Evolutionary conservation across 1,140 invertebrate species (phyloP).

Genomic region (Drosophila tsacasi): DNA sequence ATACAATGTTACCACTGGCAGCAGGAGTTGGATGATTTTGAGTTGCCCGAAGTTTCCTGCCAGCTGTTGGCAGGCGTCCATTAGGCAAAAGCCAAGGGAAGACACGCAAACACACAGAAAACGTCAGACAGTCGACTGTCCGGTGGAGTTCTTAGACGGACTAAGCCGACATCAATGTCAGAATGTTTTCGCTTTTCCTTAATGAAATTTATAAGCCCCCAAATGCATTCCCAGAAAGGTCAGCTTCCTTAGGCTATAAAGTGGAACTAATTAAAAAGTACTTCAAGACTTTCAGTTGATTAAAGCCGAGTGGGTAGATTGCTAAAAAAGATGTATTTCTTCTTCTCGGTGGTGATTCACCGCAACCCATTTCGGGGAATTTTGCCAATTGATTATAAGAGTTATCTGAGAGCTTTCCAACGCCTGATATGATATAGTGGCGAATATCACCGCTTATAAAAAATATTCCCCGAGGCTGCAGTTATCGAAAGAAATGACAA

Average conservation of each 20-base stretch:
- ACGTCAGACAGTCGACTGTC: conserved; percentile 12
- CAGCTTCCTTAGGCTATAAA: neutral
- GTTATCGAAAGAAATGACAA: neutral
- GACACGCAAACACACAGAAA: conserved; percentile 16
- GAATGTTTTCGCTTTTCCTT: conserved; percentile 46
- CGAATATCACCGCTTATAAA: neutral
- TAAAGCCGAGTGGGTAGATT: neutral
- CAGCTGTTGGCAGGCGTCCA: conserved; percentile 69
- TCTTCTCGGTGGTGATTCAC: neutral
- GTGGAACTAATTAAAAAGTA: conserved; percentile 53
- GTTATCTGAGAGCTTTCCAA: conserved; percentile 4
- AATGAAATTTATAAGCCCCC: conserved; percentile 46
- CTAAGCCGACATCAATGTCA: conserved; percentile 45
- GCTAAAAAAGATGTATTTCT: neutral
- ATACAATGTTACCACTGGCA: conserved; percentile 59
- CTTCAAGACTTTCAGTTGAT: neutral
- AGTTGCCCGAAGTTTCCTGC: conserved; percentile 67
- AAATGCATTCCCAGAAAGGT: conserved; percentile 4
- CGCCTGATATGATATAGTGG: conserved; percentile 1
- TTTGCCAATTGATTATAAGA: neutral
- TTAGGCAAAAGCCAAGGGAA: conserved; percentile 46
- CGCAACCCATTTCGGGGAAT: neutral
- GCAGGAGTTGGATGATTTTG: conserved; percentile 25
- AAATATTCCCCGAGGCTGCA: neutral
- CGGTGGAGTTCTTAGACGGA: conserved; percentile 31